These are phyloP conservation scores for Potamilus streckersoni DNA, from an alignment of 1,140 invertebrate species.

Conservation along the genomic window DNA sequence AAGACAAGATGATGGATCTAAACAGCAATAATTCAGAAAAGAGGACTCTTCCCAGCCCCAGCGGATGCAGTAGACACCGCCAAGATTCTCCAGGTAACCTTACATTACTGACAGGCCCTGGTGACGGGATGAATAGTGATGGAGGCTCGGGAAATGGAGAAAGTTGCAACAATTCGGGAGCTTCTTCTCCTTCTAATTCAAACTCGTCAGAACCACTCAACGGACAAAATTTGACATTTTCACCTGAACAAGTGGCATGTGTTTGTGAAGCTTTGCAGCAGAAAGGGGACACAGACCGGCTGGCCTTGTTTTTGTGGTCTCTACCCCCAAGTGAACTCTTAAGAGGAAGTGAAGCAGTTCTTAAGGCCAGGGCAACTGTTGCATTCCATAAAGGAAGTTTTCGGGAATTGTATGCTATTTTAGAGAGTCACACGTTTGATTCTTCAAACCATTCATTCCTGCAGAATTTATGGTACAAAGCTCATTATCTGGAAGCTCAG, in stretches of 20 bases:
- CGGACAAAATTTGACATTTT: conserved; percentile 71
- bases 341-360: conserved; percentile 92
- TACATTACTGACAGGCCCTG: conserved; percentile 18
- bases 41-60: conserved; percentile 4
- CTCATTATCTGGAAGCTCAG: conserved; percentile 94
- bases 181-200: conserved; percentile 16
- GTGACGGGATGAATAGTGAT: conserved; percentile 23
- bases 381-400: conserved; percentile 78
- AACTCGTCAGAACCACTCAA: conserved; percentile 46
- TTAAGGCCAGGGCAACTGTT: conserved; percentile 98
- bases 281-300: conserved; percentile 90
- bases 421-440: conserved; percentile 92
- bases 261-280: conserved; percentile 98
- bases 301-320: conserved; percentile 97
- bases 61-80: conserved; percentile 1
- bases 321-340: conserved; percentile 94
- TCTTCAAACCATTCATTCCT: conserved; percentile 85
- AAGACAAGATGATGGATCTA: conserved; percentile 32
- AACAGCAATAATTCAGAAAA: conserved; percentile 20
- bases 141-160: conserved; percentile 8
- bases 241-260: conserved; percentile 97
- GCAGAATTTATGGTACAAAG: conserved; percentile 94
- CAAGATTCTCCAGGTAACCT: too few species aligned
- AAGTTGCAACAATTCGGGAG: conserved; percentile 4
- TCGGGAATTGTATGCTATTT: conserved; percentile 88